phyloP scores from a whole-genome alignment of 2,113 vertebrate genomes.

The Perccottus glenii region DNA sequence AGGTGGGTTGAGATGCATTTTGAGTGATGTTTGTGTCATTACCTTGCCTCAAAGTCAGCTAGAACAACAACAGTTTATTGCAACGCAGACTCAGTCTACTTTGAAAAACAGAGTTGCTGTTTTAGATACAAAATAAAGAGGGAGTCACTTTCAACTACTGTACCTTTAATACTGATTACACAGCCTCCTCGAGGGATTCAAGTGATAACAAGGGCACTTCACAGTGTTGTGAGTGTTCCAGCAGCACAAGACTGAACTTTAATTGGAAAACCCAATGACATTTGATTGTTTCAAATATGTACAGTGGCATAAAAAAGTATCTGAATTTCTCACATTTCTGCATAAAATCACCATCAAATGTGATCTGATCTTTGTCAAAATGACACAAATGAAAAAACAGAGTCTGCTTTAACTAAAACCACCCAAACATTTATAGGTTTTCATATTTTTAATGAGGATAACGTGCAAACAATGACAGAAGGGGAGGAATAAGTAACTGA shows the following conservation, averaged over 20 bases:
- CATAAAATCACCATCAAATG: no score
- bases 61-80: slow-evolving; percentile 71
- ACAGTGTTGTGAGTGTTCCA: slow-evolving; percentile 2
- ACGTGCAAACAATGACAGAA: no score
- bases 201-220: slow-evolving; percentile 4
- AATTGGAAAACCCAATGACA: slow-evolving; percentile 12
- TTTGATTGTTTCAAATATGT: slow-evolving; percentile 12
- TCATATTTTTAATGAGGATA: no score
- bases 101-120: slow-evolving; percentile 51
- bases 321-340: no score
- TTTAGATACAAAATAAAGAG: slow-evolving; percentile 32
- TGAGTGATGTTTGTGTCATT: slow-evolving; percentile 87
- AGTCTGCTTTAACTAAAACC: no score
- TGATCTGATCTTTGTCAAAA: no score
- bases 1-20: slow-evolving; percentile 82
- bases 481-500: no score
- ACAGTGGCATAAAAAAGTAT: no score
- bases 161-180: slow-evolving; percentile 9
- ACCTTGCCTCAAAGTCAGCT: slow-evolving; percentile 81
- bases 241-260: neutral
- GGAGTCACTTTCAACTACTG: slow-evolving; percentile 32
- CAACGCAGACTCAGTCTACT: slow-evolving; percentile 42
- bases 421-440: no score
- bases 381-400: no score
- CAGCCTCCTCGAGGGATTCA: neutral